phyloP scores from a whole-genome alignment of 1,140 invertebrate genomes.

The Matsumurasca onukii region DNA sequence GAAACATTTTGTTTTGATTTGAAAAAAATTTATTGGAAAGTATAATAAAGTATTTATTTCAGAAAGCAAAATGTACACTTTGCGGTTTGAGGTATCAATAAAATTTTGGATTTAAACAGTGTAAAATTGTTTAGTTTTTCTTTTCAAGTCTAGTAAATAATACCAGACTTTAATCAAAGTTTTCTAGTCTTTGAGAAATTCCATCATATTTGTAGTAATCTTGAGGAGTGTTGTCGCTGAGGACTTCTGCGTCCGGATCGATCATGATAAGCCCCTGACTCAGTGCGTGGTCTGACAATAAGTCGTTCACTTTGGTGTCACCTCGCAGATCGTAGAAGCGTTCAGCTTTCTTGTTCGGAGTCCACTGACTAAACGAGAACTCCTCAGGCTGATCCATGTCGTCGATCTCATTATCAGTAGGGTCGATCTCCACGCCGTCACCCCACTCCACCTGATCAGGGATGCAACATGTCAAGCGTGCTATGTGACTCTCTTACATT shows the following conservation, averaged over 20 bases:
- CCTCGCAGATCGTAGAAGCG: conserved; percentile 4
- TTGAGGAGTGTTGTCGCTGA: neutral
- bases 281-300: neutral
- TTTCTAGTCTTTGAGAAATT: neutral
- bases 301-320: conserved; percentile 14
- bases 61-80: too few relatives aligned
- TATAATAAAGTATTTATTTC: too few relatives aligned
- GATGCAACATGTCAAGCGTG: conserved; percentile 2
- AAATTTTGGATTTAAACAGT: conserved; percentile 10
- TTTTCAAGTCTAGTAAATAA: neutral
- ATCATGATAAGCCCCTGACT: conserved; percentile 9
- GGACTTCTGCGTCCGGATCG: conserved; percentile 14
- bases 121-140: conserved; percentile 17
- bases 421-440: neutral
- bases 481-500: conserved; percentile 2
- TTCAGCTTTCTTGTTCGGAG: neutral
- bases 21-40: too few relatives aligned
- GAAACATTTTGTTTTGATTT: too few relatives aligned
- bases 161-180: neutral
- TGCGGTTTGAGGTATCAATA: too few relatives aligned
- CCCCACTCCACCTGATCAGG: conserved; percentile 6
- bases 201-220: neutral
- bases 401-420: conserved; percentile 2
- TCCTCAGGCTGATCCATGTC: neutral
- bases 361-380: neutral